phyloP scores from a whole-genome alignment of 1,140 invertebrate species.

The Phymorhynchus buccinoides region DNA sequence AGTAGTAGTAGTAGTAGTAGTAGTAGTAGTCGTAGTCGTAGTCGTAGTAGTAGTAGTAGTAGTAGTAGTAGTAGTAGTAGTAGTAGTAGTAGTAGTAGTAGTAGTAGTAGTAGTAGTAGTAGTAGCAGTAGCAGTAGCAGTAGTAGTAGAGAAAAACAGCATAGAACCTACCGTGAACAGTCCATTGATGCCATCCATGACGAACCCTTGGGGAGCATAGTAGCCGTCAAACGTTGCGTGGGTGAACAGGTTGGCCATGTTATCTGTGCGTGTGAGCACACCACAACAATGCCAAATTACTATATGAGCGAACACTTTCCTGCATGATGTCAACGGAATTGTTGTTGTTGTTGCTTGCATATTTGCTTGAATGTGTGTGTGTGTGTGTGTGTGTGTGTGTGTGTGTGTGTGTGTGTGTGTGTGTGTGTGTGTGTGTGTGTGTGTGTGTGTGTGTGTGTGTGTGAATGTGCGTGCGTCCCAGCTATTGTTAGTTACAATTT shows the following conservation, averaged over 20 bases:
- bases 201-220: slow-evolving; percentile 38
- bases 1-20: background rate
- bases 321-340: too few relatives aligned
- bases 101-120: slow-evolving; percentile 27
- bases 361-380: too few relatives aligned
- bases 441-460: background rate
- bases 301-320: too few relatives aligned
- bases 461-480: too few relatives aligned
- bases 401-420: background rate
- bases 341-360: too few relatives aligned
- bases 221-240: slow-evolving; percentile 43
- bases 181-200: slow-evolving; percentile 23
- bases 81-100: slow-evolving; percentile 40
- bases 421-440: background rate
- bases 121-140: slow-evolving; percentile 27
- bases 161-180: background rate
- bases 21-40: slow-evolving; percentile 25
- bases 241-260: slow-evolving; percentile 36
- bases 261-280: too few relatives aligned
- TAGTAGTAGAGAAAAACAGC: slow-evolving; percentile 21
- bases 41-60: slow-evolving; percentile 33
- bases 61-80: slow-evolving; percentile 45
- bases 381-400: too few relatives aligned
- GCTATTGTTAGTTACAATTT: too few relatives aligned
- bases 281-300: too few relatives aligned